Evolutionary conservation across 2,888 invertebrate species (phyloP).

Genomic region (Hemithea aestivaria): DNA sequence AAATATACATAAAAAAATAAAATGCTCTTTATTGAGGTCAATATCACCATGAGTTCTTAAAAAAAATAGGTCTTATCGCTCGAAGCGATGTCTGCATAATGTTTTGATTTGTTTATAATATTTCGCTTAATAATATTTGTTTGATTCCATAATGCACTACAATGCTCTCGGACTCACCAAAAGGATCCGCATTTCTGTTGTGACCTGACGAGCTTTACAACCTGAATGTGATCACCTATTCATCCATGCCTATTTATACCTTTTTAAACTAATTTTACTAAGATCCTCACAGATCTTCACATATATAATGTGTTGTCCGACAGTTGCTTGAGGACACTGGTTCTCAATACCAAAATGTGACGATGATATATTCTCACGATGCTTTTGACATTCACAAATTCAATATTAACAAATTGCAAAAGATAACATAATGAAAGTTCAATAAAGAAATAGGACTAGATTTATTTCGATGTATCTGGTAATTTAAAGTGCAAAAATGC

Average conservation of each 20-base stretch:
- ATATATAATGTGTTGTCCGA: slow-evolving; percentile 60
- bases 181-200: slow-evolving; percentile 63
- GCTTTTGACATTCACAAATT: slow-evolving; percentile 7
- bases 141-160: too few relatives aligned
- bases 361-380: slow-evolving; percentile 19
- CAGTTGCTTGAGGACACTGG: slow-evolving; percentile 52
- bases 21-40: too few relatives aligned
- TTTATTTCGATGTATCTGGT: too few relatives aligned
- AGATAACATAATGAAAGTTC: too few relatives aligned
- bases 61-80: too few relatives aligned
- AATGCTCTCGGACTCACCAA: slow-evolving; percentile 51
- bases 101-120: too few relatives aligned
- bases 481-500: too few relatives aligned
- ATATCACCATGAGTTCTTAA: too few relatives aligned
- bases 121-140: too few relatives aligned
- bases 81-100: too few relatives aligned
- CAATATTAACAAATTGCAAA: background rate
- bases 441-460: too few relatives aligned
- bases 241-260: slow-evolving; percentile 68
- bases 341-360: slow-evolving; percentile 55
- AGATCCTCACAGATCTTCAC: slow-evolving; percentile 56
- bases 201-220: slow-evolving; percentile 51
- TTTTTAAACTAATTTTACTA: slow-evolving; percentile 64
- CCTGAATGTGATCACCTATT: slow-evolving; percentile 61
- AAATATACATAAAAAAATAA: too few relatives aligned